Percentiles rank a stretch among this genome's conserved stretches.
Conservation (phyloP, 2,797 vertebrate genomes). For the Aplochiton taeniatus region DNA sequence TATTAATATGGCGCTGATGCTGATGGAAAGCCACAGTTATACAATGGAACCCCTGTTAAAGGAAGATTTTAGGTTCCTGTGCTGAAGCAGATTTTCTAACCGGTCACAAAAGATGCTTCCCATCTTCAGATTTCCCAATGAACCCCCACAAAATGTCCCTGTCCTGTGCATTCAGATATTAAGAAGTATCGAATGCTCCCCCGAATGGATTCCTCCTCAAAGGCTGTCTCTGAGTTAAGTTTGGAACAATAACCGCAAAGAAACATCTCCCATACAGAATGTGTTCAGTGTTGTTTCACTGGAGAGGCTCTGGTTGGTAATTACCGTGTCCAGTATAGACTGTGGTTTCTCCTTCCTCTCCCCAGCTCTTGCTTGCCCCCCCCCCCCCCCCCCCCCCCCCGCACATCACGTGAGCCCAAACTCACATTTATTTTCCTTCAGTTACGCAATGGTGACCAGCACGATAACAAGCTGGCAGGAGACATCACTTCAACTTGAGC, state of each 20-base stretch:
- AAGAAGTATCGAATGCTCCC: constrained; percentile 49
- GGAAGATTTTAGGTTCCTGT: constrained; percentile 27
- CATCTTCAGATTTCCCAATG: constrained; percentile 33
- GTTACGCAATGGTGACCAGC: constrained; percentile 60
- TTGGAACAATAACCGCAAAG: constrained; percentile 21
- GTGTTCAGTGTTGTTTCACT: constrained; percentile 6
- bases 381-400: not conserved
- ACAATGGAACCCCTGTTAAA: constrained; percentile 25
- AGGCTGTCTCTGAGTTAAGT: constrained; percentile 14
- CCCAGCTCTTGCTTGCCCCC: not conserved
- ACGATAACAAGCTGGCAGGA: constrained; percentile 66
- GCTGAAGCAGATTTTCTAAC: constrained; percentile 44
- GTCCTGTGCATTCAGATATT: constrained; percentile 51
- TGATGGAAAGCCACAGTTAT: not conserved
- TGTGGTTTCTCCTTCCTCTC: not conserved
- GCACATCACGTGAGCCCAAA: constrained; percentile 27
- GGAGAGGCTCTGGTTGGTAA: constrained; percentile 8
- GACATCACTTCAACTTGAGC: constrained; percentile 59
- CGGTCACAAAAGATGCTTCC: constrained; percentile 41
- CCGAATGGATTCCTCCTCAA: constrained; percentile 14
- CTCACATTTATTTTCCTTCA: constrained; percentile 53
- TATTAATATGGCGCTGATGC: constrained; percentile 26
- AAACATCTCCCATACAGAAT: not conserved
- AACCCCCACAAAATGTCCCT: constrained; percentile 61
- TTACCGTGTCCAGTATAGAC: not conserved